Base-by-base conservation (phyloP, 2,797 vertebrate genomes). In the Arctocebus calabarensis region DNA sequence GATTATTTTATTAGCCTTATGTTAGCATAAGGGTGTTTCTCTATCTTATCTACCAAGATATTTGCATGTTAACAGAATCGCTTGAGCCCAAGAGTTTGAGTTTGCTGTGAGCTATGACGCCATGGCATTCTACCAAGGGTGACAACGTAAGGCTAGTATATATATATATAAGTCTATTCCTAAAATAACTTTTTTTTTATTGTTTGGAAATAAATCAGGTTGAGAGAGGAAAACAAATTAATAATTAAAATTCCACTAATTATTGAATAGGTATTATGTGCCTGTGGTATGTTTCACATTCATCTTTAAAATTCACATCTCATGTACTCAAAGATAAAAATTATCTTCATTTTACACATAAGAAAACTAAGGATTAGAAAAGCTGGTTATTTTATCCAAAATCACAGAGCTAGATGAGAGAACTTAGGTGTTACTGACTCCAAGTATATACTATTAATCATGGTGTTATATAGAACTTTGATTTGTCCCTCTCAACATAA, bases 331-430 rank as follows among this genome's bases (percentile, higher is more conserved):
- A 91, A 90, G 34, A 90, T 52, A 88, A 62, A 96, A 52, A 71
- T 78, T 83, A 92, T 68, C 32, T 34, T 88, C 23, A 91, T 77
- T 95, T 94, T 90, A 91, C 2, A 89, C 13, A 84, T n/a, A 40
- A 82, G 40, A 40, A 87, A 57, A 95, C n/a, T 59, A 62, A 87
- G 4, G 19, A 75, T 78, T 40, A 88, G 20, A 81, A 43, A 48
- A 75, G 13, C 40, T 40, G 14, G 22, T 43, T 83, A 32, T 83
- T 40, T 92, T 79, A 37, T 34, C 3, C 1, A 55, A 66, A 14
- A 14, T 84, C 27, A 52, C 19, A 66, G 43, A 71, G 23, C 23
- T 2, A 85, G 32, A 70, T 45, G 16, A 85, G 4, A 17, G n/a
- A 62, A 48, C 9, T 45, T 45, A 68, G 1, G 27, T 88, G 27